Conservation (phyloP, 2,113 vertebrate genomes). For the Anarrhichthys ocellatus region DNA sequence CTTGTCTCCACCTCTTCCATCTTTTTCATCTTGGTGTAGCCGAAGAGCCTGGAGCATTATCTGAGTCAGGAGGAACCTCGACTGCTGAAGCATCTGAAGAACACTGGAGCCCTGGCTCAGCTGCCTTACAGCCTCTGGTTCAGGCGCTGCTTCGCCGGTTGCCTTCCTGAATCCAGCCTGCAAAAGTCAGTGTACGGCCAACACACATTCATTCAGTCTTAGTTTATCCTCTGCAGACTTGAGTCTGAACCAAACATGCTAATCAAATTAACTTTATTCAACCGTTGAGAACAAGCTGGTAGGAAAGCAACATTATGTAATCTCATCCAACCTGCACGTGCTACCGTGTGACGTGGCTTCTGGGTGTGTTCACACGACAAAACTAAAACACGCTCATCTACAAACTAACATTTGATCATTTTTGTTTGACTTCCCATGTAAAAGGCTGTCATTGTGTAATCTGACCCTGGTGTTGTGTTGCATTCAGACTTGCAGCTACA, state of each 20-base stretch:
- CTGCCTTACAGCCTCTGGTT: slow-evolving; percentile 95
- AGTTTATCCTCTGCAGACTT: not conserved
- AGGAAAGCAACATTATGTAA: too few species aligned
- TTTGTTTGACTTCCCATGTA: too few species aligned
- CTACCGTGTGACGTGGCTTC: too few species aligned
- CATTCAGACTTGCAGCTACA: not conserved
- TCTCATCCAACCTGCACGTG: too few species aligned
- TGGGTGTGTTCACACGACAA: too few species aligned
- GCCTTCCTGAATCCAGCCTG: slow-evolving; percentile 94
- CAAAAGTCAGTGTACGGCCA: slow-evolving; percentile 85
- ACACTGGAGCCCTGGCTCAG: slow-evolving; percentile 80
- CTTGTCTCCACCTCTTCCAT: not conserved
- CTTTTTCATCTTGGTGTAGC: slow-evolving; percentile 76
- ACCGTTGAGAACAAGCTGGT: not conserved
- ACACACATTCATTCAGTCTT: not conserved
- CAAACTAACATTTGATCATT: too few species aligned
- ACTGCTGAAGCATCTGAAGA: slow-evolving; percentile 90
- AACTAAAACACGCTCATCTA: too few species aligned
- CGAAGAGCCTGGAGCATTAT: slow-evolving; percentile 95
- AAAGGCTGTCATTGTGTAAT: too few species aligned
- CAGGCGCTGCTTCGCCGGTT: slow-evolving; percentile 94
- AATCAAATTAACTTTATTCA: not conserved
- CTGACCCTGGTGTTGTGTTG: too few species aligned
- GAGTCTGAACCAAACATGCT: not conserved
- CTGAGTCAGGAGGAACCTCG: slow-evolving; percentile 92